Evolutionary conservation across 2,888 invertebrate genomes (phyloP), one percentile per base, ranked within the genome.

Genomic region (Plebejus melissa): DNA sequence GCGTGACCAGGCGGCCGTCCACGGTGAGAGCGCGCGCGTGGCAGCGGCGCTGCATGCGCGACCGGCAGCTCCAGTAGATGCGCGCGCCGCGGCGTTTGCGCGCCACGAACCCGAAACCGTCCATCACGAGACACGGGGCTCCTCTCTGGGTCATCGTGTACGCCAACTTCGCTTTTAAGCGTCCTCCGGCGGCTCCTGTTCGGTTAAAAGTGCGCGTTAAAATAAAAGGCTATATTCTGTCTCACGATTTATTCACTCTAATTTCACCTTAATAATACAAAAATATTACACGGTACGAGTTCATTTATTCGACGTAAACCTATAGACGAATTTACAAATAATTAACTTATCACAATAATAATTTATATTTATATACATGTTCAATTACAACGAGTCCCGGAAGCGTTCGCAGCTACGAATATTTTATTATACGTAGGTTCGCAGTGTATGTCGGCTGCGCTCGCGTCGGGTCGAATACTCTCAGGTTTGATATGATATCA

Each of bases 71-170:
- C 93, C 93, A 93, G 82, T 94, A 94, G 4, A 93, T 91, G 76
- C 91, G 87, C 22, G 85, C 78, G 70, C 89, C 90, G 76, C 94
- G 89, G 28, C 89, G 86, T 83, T 92, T 93, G 77, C 93, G 91
- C 70, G 88, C 91, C 80, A 90, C 86, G 82, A 83, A 94, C 65
- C 86, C 86, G 80, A 85, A 87, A 36, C 90, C 94, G 76, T 85
- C 88, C 77, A 94, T 79, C 79, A 93, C 78, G 74, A 94, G 85
- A 77, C 90, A 86, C 38, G 92, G 90, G 50, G 92, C 93, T 13
- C 94, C 94, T 28, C 93, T 89, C 75, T 88, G 86, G 54, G 94
- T 94, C 83, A 91, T 87, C 77, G 90, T 85, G 82, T 92, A 94
- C 79, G 85, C 85, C 82, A 90, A 87, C 77, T 82, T 83, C 76